A percentile compares a stretch with the other conserved stretches of the same genome.
phyloP scores from a whole-genome alignment of 2,888 invertebrate species.

The Zootermopsis nevadensis region DNA sequence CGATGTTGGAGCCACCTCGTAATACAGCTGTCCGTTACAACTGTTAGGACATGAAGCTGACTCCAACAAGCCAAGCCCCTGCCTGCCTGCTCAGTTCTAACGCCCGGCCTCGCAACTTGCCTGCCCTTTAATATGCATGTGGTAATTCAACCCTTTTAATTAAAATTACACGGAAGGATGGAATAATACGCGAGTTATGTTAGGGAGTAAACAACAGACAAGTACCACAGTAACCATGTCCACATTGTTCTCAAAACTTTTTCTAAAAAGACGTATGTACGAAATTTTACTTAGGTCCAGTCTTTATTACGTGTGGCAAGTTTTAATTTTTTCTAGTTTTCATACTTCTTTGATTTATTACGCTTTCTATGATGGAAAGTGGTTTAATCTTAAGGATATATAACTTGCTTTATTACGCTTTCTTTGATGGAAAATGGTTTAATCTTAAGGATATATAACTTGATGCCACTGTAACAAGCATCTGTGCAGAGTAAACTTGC shows the following conservation, averaged over 20 bases:
- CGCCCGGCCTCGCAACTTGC: conserved; percentile 11
- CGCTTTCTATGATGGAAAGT: too few relatives aligned
- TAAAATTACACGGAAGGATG: conserved; percentile 42
- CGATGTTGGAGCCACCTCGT: not conserved
- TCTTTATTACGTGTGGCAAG: not conserved
- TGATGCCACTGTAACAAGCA: too few relatives aligned
- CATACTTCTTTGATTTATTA: not conserved
- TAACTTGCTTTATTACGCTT: too few relatives aligned
- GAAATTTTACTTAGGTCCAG: not conserved
- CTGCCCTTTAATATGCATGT: conserved; percentile 37
- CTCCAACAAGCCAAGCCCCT: not conserved
- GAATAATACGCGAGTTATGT: conserved; percentile 36
- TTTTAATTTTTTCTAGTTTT: not conserved
- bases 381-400: too few relatives aligned
- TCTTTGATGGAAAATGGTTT: too few relatives aligned
- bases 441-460: too few relatives aligned
- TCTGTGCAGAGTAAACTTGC: too few relatives aligned
- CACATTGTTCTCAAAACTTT: not conserved
- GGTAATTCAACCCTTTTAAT: conserved; percentile 39
- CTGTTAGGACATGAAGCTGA: conserved; percentile 40
- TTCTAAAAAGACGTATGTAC: not conserved
- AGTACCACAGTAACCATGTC: not conserved
- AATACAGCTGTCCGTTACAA: conserved; percentile 43
- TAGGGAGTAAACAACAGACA: not conserved
- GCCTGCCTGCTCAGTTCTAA: not conserved